A percentile compares a stretch with the other conserved stretches of the same genome.
Evolutionary conservation across 2,797 vertebrate genomes (phyloP).

Genomic region (Nothura maculosa): DNA sequence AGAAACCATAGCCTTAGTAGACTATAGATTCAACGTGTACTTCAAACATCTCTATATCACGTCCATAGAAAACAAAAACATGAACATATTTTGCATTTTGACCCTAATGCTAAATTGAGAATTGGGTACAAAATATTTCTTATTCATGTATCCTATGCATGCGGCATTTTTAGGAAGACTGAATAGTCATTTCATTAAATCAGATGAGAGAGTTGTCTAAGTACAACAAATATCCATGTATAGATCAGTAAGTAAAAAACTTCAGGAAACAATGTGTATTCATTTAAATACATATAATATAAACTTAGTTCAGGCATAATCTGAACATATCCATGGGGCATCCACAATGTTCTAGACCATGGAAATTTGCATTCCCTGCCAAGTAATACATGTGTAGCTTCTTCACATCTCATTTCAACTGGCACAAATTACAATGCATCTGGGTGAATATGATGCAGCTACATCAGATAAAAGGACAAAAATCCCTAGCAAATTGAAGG

Average conservation of each 20-base stretch:
- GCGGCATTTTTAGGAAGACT: neutral
- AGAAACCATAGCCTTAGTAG: neutral
- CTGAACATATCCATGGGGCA: neutral
- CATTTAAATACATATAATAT: too few relatives aligned
- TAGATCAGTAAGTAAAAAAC: neutral
- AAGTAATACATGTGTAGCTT: neutral
- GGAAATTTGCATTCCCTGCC: neutral
- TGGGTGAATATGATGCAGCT: neutral
- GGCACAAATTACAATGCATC: neutral
- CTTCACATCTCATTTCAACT: neutral
- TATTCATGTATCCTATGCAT: neutral
- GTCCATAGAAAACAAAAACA: accelerated
- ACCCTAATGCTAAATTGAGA: neutral
- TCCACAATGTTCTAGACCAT: neutral
- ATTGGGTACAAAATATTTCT: neutral
- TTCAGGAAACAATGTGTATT: neutral
- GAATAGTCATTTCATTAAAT: neutral
- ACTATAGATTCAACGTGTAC: neutral
- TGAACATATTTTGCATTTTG: neutral
- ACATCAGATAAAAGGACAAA: neutral
- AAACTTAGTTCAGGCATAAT: too few relatives aligned
- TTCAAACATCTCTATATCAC: neutral
- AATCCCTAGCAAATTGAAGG: too few relatives aligned
- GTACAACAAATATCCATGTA: neutral
- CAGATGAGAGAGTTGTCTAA: neutral